phyloP scores from a whole-genome alignment of 1,140 invertebrate genomes.

The Anastrepha obliqua region DNA sequence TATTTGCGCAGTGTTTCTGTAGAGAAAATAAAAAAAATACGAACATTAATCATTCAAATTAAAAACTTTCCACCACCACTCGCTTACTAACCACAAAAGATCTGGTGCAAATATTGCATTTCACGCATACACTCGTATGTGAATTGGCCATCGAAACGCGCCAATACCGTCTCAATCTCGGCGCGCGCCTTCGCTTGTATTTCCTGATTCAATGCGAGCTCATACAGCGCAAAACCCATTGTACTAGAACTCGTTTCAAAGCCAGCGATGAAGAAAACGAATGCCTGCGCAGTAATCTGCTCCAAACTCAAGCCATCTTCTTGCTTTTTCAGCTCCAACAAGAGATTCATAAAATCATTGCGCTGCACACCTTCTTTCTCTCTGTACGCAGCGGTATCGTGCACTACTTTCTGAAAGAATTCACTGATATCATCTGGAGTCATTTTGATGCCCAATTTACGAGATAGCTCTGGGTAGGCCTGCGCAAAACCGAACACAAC shows the following conservation, averaged over 20 bases:
- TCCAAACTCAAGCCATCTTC: constrained; percentile 64
- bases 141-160: constrained; percentile 71
- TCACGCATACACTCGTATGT: constrained; percentile 77
- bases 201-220: constrained; percentile 70
- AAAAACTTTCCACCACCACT: not conserved
- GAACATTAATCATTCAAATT: not conserved
- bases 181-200: constrained; percentile 75
- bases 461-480: constrained; percentile 62
- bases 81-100: constrained; percentile 72
- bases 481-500: constrained; percentile 60
- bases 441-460: constrained; percentile 61
- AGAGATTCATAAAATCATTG: constrained; percentile 74
- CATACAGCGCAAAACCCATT: constrained; percentile 75
- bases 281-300: constrained; percentile 68
- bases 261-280: constrained; percentile 71
- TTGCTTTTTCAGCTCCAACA: constrained; percentile 69
- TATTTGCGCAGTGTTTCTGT: constrained; percentile 69
- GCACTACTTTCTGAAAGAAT: constrained; percentile 73
- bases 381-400: constrained; percentile 71
- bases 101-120: constrained; percentile 77
- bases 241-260: constrained; percentile 72
- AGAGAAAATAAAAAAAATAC: not conserved
- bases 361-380: constrained; percentile 68
- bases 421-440: constrained; percentile 66
- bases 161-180: constrained; percentile 73